Evolutionary conservation across 2,888 invertebrate genomes (phyloP).

Genomic region (Conomelus anceps): DNA sequence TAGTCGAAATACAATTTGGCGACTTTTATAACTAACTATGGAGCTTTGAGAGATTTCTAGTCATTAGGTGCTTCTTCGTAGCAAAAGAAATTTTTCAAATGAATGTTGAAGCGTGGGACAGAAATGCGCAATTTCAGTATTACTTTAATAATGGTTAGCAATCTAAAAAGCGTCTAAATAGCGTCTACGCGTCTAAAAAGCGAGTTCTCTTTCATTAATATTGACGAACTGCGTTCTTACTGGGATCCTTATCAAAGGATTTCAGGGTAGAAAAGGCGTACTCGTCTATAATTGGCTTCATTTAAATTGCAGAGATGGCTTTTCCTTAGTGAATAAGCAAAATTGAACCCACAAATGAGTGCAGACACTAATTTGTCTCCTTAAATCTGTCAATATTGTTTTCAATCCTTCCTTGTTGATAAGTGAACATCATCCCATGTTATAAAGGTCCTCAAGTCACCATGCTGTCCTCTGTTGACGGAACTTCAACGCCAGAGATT

Average conservation of each 20-base stretch:
- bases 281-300: not conserved
- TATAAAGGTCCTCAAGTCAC: not conserved
- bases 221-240: not conserved
- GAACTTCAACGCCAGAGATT: no score
- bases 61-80: not conserved
- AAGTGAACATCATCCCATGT: no score
- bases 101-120: not conserved
- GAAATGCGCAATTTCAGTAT: not conserved
- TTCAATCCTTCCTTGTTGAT: not conserved
- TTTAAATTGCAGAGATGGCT: not conserved
- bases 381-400: not conserved
- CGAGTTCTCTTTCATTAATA: not conserved
- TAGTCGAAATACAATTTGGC: not conserved
- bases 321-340: not conserved
- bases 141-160: not conserved
- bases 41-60: not conserved
- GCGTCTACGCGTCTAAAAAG: not conserved
- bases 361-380: not conserved
- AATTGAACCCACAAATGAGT: not conserved
- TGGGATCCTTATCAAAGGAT: not conserved
- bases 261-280: not conserved
- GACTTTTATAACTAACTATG: not conserved
- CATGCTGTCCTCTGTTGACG: no score
- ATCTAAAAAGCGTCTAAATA: not conserved
- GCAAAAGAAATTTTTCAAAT: no score